These are phyloP conservation scores for Mimas tiliae DNA, from an alignment of 2,888 invertebrate genomes.

Conservation along the genomic window DNA sequence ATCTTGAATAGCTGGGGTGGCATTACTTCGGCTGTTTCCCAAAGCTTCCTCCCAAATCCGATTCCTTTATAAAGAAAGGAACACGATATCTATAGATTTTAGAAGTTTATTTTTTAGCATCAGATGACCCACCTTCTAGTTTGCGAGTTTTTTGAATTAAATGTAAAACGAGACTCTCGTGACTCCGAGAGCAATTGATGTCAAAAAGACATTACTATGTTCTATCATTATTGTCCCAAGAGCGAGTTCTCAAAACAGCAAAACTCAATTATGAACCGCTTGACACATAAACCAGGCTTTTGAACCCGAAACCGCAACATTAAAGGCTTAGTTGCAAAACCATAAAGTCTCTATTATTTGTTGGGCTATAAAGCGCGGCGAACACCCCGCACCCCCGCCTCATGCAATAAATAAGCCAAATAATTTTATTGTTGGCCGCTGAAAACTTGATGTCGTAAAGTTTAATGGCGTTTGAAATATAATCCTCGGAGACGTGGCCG, in stretches of 20 bases:
- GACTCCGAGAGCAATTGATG: no score
- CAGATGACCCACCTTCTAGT: no score
- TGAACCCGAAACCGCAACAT: constrained; percentile 10
- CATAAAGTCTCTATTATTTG: constrained; percentile 24
- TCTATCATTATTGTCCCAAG: not conserved
- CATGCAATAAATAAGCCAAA: constrained; percentile 50
- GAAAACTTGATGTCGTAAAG: constrained; percentile 68
- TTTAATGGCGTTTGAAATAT: constrained; percentile 42
- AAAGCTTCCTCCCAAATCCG: no score
- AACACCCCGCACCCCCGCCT: not conserved
- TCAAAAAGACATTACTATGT: not conserved
- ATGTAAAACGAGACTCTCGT: no score
- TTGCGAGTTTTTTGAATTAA: no score
- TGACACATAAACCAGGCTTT: constrained; percentile 13
- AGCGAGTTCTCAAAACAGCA: not conserved
- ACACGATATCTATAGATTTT: no score
- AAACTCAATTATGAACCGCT: constrained; percentile 9
- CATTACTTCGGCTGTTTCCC: no score
- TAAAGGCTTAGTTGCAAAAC: constrained; percentile 19
- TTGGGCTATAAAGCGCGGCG: constrained; percentile 2
- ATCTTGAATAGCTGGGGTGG: no score
- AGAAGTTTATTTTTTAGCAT: no score
- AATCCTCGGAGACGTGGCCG: constrained; percentile 17
- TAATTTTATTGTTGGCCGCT: constrained; percentile 61
- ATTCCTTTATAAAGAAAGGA: no score